Conservation (phyloP, 2,113 vertebrate species). For the Hippocampus barbouri region DNA sequence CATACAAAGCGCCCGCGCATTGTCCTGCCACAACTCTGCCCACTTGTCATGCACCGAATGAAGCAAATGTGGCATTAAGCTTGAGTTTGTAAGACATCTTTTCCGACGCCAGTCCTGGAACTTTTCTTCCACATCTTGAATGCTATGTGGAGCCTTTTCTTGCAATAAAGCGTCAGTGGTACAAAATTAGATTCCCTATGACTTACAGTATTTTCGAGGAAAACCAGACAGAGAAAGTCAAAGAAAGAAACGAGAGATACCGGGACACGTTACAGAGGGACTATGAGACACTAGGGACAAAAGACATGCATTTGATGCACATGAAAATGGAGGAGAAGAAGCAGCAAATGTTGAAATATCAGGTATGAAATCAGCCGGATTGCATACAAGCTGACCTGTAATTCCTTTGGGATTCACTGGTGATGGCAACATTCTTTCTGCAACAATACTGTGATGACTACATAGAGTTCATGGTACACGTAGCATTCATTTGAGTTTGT, state of each 20-base stretch:
- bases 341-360: conserved; percentile 53
- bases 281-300: conserved; percentile 79
- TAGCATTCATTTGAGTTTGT: not conserved
- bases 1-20: not conserved
- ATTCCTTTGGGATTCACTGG: not conserved
- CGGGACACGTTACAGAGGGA: conserved; percentile 79
- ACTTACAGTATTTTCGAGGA: conserved; percentile 11
- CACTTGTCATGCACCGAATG: not conserved
- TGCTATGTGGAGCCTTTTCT: not conserved
- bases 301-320: conserved; percentile 76
- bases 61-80: not conserved
- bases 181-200: not conserved
- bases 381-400: not conserved
- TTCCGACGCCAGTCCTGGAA: not conserved
- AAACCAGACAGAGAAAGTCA: conserved; percentile 14
- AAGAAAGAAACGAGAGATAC: conserved; percentile 66
- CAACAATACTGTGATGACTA: not conserved
- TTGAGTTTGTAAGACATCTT: not conserved
- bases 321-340: conserved; percentile 75
- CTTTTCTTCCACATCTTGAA: not conserved
- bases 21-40: not conserved
- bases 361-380: conserved; percentile 61
- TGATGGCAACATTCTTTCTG: not conserved
- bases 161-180: not conserved
- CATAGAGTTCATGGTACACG: not conserved